Percentiles rank a stretch among this genome's conserved stretches.
Conservation (phyloP, 2,113 vertebrate genomes). For the Brienomyrus longianalis region DNA sequence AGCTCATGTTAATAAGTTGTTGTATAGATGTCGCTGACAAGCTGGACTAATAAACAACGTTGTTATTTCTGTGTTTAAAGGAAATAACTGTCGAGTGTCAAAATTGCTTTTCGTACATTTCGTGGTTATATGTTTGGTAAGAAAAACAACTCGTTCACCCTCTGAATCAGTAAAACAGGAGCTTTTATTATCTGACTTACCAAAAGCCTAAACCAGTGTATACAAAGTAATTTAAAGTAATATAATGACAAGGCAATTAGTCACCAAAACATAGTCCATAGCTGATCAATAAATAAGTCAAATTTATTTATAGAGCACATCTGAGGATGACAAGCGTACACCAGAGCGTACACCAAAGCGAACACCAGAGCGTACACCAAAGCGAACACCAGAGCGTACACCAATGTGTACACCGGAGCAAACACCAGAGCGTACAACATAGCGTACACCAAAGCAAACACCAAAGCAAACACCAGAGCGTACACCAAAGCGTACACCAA, state of each 20-base stretch:
- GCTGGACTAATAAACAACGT: not conserved
- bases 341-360: too few species aligned
- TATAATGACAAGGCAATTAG: not conserved
- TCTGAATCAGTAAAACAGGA: not conserved
- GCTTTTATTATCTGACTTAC: not conserved
- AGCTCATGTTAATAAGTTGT: constrained; percentile 1
- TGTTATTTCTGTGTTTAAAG: not conserved
- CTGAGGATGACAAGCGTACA: too few species aligned
- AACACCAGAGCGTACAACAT: too few species aligned
- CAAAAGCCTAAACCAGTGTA: not conserved
- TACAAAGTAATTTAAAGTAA: not conserved
- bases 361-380: too few species aligned
- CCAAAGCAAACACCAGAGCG: too few species aligned
- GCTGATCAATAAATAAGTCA: not conserved
- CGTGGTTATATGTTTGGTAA: not conserved
- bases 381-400: too few species aligned
- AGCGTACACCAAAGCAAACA: too few species aligned
- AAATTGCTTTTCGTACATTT: not conserved
- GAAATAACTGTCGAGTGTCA: not conserved
- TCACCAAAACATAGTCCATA: not conserved
- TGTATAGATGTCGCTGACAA: not conserved
- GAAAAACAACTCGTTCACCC: not conserved
- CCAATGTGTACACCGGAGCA: too few species aligned
- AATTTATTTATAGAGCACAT: too few species aligned
- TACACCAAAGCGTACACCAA: too few species aligned